Conservation (phyloP, 2,888 invertebrate genomes). For the Leucophenga montana region DNA sequence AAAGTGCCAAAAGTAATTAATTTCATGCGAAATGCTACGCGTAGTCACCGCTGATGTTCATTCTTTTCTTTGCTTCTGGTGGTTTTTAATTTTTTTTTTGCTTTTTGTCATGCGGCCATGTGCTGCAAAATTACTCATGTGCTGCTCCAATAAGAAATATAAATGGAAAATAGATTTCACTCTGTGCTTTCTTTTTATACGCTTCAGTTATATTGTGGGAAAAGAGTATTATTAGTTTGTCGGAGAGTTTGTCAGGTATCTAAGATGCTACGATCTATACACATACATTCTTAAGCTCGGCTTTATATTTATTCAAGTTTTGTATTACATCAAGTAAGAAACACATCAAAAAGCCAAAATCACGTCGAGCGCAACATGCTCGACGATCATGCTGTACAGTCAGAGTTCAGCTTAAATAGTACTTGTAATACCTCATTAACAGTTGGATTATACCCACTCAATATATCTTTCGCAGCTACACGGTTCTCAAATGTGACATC, state of each 20-base stretch:
- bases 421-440: not conserved
- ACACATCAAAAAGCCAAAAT: too few species aligned
- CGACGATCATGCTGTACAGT: too few species aligned
- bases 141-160: constrained; percentile 2
- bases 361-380: too few species aligned
- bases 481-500: too few species aligned
- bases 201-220: not conserved
- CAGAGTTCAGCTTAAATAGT: too few species aligned
- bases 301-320: too few species aligned
- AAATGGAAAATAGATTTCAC: constrained; percentile 8
- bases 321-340: too few species aligned
- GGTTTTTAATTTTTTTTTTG: constrained; percentile 17
- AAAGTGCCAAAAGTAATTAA: constrained; percentile 68
- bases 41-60: constrained; percentile 32
- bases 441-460: too few species aligned
- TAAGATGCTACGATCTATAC: too few species aligned
- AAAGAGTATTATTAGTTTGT: not conserved
- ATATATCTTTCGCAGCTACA: too few species aligned
- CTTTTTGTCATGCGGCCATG: constrained; percentile 46
- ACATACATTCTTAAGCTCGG: too few species aligned
- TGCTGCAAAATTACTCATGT: constrained; percentile 64
- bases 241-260: too few species aligned
- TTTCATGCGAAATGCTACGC: constrained; percentile 68
- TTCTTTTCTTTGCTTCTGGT: constrained; percentile 22
- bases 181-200: not conserved